phyloP scores from a whole-genome alignment of 2,888 invertebrate species.

The Andrena fulva region DNA sequence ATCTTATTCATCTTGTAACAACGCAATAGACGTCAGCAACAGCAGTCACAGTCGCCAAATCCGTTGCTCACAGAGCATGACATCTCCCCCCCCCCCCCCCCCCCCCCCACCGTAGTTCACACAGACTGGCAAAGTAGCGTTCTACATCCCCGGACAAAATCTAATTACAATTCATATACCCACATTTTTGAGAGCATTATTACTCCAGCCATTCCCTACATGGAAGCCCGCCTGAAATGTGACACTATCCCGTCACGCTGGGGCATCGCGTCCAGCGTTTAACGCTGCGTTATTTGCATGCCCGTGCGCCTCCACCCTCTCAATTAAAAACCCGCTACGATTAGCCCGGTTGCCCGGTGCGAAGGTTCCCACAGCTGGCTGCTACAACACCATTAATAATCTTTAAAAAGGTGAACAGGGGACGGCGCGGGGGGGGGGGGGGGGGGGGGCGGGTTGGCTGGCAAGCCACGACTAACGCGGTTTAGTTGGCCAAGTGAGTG shows the following conservation, averaged over 20 bases:
- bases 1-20: too few relatives aligned
- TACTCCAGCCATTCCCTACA: background rate
- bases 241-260: background rate
- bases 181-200: too few relatives aligned
- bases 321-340: slow-evolving; percentile 37
- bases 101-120: too few relatives aligned
- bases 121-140: too few relatives aligned
- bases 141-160: too few relatives aligned
- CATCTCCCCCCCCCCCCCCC: too few relatives aligned
- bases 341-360: slow-evolving; percentile 15
- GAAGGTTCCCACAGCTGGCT: slow-evolving; percentile 17
- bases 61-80: too few relatives aligned
- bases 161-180: too few relatives aligned
- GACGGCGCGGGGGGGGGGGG: background rate
- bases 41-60: too few relatives aligned
- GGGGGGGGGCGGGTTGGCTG: background rate
- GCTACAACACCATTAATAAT: slow-evolving; percentile 58
- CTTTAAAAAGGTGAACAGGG: slow-evolving; percentile 61
- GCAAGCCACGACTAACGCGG: slow-evolving; percentile 55
- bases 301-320: background rate
- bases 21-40: too few relatives aligned
- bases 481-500: slow-evolving; percentile 54
- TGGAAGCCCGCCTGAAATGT: background rate
- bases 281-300: background rate
- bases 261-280: background rate